Evolutionary conservation across 2,888 invertebrate species (phyloP), one percentile per base, ranked within the genome.

Genomic region (Cepaea hortensis): DNA sequence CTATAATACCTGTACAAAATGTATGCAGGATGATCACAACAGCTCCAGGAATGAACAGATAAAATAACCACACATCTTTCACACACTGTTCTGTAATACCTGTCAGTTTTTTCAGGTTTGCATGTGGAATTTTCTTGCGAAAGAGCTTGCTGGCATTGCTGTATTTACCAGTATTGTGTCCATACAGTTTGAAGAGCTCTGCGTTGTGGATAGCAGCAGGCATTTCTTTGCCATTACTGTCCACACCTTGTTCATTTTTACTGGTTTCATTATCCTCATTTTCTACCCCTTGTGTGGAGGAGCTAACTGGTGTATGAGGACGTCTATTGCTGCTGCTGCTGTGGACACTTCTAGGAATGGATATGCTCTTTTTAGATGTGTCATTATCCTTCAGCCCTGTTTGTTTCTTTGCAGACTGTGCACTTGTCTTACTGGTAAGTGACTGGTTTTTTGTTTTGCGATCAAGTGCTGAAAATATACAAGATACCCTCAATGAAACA

Each of bases 151-250:
- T 92, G 1, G 93, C 93, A 82, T 93, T 91, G 11, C 93, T 90
- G 88, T 93, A 93, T 88, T 93, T 91, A 90, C 93, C 92, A 0
- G 93, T 93, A 23, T 91, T 90, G 35, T 90, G 89, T 5, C 94
- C 94, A 84, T 93, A 93, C 84, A 93, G 88, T 72, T 90, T 88
- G 88, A 93, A 93, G 6, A 93, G 90, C 89, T 93, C 93, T 46
- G 90, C 90, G 61, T 91, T 91, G 81, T 91, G 91, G 91, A 91
- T 91, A 23, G 91, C 90, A 72, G 88, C 76, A 61, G 87, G 65
- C 46, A 76, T 70, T 3, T 62, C 85, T 9, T 55, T 35, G 20
- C 18, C 50, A 61, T 18, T 87, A 15, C 48, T 76, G n/a, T 68
- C 77, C 72, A 73, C 73, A 18, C 20, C 20, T 11, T 15, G 48